Conservation (phyloP, 1,140 invertebrate species). For the Riptortus pedestris region DNA sequence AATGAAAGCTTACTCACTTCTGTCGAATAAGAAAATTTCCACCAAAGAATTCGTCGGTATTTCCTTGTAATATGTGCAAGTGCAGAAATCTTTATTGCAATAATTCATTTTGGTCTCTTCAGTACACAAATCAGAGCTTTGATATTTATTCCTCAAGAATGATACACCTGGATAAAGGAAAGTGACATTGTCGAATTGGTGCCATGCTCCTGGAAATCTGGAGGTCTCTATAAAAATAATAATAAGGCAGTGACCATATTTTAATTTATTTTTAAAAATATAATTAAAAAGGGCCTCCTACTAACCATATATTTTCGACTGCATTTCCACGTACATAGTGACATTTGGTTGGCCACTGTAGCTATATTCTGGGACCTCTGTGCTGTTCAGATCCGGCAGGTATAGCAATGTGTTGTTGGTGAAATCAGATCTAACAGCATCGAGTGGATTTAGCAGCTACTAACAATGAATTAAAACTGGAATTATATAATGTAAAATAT, state of each 20-base stretch:
- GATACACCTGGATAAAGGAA: constrained; percentile 27
- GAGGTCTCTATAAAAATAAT: constrained; percentile 18
- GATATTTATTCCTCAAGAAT: constrained; percentile 13
- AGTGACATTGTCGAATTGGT: constrained; percentile 29
- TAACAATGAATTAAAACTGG: constrained; percentile 13
- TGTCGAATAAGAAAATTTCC: constrained; percentile 30
- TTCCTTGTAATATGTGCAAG: constrained; percentile 24
- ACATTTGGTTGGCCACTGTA: constrained; percentile 21
- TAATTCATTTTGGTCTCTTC: constrained; percentile 16
- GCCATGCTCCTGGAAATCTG: constrained; percentile 28
- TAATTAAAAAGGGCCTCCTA: neutral
- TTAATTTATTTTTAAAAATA: too few relatives aligned
- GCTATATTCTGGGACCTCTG: constrained; percentile 12
- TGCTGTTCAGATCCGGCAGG: constrained; percentile 22
- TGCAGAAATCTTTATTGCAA: constrained; percentile 27
- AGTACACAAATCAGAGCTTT: constrained; percentile 17
- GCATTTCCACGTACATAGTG: constrained; percentile 26
- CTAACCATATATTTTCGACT: constrained; percentile 27
- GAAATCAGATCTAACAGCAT: constrained; percentile 24
- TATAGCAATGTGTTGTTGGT: constrained; percentile 24
- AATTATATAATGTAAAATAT: neutral
- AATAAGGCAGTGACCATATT: neutral
- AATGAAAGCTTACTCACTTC: constrained; percentile 26
- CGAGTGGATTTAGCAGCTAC: constrained; percentile 29
- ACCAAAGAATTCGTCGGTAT: constrained; percentile 25